Evolutionary conservation across 2,797 vertebrate genomes (phyloP), one percentile per base, ranked within the genome.

Genomic region (Melanitta fusca): DNA sequence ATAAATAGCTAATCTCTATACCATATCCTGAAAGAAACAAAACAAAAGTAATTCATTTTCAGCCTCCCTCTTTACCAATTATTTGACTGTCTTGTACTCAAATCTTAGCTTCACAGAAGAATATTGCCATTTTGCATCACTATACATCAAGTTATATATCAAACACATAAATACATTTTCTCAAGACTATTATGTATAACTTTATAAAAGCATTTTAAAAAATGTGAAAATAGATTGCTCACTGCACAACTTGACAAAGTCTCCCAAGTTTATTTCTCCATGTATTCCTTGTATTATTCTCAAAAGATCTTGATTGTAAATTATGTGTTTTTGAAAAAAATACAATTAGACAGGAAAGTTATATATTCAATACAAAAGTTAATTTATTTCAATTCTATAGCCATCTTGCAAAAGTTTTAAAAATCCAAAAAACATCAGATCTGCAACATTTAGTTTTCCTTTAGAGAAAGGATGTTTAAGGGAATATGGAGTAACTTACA

Each of bases 241-340:
- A 95, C 93, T 97, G 95, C 68, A 65, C 95, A 83, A 83, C 73
- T 91, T 81, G 9, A 85, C 94, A 96, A 79, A 94, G 43, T n/a
- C 88, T 88, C 96, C 57, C 91, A 77, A 61, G 95, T 97, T 95
- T 96, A 96, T 96, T 96, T 96, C 70, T 74, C 49, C 93, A 81
- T 92, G 77, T 91, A 80, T 92, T 96, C 80, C 80, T 86, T 91
- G 56, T 71, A 89, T 88, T 96, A 86, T 85, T 94, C 72, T 93
- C 87, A 96, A 96, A 96, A 96, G 93, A 87, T 93, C 95, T 94
- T 95, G 79, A 96, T 84, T 95, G 75, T 93, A 94, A 97, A 97
- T 97, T 91, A 95, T 13, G 96, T 65, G 80, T 74, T 93, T 64
- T 83, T n/a, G 81, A 78, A 34, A 78, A 77, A 95, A 96, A 81